These are phyloP conservation scores for Rhamphomyia laevipes DNA, from an alignment of 2,888 invertebrate species.

Conservation along the genomic window DNA sequence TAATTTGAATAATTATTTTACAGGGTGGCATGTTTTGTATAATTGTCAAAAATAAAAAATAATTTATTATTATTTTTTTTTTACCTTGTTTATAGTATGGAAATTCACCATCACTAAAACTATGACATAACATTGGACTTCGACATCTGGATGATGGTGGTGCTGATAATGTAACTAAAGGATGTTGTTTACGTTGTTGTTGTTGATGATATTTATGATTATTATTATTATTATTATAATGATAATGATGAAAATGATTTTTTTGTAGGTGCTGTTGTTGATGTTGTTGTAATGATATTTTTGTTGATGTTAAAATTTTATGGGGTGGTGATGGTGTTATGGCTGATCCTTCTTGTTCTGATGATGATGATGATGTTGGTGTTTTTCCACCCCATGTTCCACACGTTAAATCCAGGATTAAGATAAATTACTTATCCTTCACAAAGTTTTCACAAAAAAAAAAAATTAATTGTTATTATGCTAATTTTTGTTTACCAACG, in stretches of 20 bases:
- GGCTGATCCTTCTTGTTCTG: conserved; percentile 20
- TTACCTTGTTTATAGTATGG: conserved; percentile 44
- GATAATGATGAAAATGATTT: conserved; percentile 15
- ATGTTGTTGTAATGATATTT: conserved; percentile 10
- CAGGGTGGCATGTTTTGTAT: not conserved
- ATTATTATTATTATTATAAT: conserved; percentile 22
- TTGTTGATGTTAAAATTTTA: conserved; percentile 10
- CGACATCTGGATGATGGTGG: conserved; percentile 46
- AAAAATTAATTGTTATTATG: too few relatives aligned
- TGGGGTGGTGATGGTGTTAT: too few relatives aligned
- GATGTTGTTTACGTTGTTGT: conserved; percentile 17
- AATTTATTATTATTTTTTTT: too few relatives aligned
- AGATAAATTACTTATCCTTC: conserved; percentile 2
- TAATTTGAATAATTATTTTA: too few relatives aligned
- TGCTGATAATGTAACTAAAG: conserved; percentile 12
- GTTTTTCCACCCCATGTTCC: conserved; percentile 39
- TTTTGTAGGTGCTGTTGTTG: conserved; percentile 9
- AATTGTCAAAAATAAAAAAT: not conserved
- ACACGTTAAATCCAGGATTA: conserved; percentile 12
- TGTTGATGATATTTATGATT: conserved; percentile 15
- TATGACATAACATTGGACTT: conserved; percentile 70
- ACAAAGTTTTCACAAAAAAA: too few relatives aligned
- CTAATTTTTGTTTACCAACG: too few relatives aligned
- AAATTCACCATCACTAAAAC: conserved; percentile 76
- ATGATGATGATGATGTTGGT: conserved; percentile 20